Conservation (phyloP, 2,797 vertebrate species). For the Crocodylus rhombifer region DNA sequence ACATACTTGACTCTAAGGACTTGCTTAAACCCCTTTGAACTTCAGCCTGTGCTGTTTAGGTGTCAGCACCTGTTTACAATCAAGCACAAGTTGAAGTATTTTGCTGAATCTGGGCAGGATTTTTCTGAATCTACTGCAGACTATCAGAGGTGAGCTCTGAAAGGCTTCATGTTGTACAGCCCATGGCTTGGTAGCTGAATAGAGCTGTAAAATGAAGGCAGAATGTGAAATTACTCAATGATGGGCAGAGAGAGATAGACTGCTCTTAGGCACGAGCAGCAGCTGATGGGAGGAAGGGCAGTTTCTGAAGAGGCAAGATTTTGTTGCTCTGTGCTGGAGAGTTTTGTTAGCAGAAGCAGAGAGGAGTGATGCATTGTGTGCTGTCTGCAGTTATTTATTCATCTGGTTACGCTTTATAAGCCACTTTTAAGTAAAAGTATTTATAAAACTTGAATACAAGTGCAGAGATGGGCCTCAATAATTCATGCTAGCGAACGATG, state of each 20-base stretch:
- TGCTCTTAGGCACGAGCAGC: neutral
- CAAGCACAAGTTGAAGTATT: neutral
- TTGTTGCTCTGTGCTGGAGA: neutral
- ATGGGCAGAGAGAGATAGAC: neutral
- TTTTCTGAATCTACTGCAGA: too few relatives aligned
- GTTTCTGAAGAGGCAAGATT: neutral
- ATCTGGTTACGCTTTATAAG: constrained; percentile 6
- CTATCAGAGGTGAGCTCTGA: neutral
- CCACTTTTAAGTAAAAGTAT: neutral
- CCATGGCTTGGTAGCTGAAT: neutral
- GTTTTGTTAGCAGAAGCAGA: neutral
- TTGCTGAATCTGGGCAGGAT: neutral
- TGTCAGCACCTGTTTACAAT: neutral
- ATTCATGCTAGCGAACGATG: neutral
- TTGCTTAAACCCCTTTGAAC: neutral
- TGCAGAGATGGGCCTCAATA: neutral
- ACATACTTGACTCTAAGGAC: accelerated
- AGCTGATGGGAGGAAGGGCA: neutral
- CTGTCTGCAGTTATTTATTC: neutral
- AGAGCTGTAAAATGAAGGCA: neutral
- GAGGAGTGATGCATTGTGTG: neutral
- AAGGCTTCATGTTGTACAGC: neutral
- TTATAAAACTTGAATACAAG: neutral
- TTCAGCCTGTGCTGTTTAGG: neutral
- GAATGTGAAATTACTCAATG: neutral